Conservation (phyloP, 2,113 vertebrate genomes). For the Vombatus ursinus region DNA sequence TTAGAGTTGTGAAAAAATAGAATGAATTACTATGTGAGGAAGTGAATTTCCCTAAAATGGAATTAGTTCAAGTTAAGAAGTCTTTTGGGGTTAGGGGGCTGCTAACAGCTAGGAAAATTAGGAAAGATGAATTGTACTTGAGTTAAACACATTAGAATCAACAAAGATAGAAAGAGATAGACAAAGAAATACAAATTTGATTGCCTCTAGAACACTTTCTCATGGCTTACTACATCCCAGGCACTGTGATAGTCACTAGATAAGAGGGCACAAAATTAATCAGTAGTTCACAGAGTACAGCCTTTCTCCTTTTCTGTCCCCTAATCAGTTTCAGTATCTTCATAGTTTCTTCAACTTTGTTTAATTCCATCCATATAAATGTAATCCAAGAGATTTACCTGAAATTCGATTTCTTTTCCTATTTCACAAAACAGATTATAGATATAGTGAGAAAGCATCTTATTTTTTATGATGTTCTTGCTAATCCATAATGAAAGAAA, state of each 20-base stretch:
- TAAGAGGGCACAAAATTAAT: not conserved
- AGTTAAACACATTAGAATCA: not conserved
- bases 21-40: not conserved
- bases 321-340: not conserved
- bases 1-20: not conserved
- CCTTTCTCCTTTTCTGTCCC: not conserved
- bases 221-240: not conserved
- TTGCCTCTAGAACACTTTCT: not conserved
- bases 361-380: not conserved
- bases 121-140: not conserved
- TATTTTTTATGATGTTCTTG: not conserved
- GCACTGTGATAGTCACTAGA: not conserved
- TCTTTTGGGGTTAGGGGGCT: not conserved
- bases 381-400: not conserved
- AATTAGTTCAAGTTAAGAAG: not conserved
- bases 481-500: not conserved
- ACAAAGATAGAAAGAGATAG: not conserved
- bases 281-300: not conserved
- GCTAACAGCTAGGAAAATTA: not conserved
- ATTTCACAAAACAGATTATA: slow-evolving; percentile 12
- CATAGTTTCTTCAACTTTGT: not conserved
- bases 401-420: not conserved
- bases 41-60: not conserved
- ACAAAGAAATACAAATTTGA: not conserved
- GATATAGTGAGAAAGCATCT: not conserved